Percentiles rank a stretch among this genome's conserved stretches.
These are phyloP conservation scores for Cebus imitator DNA, from an alignment of 2,113 vertebrate species.

Conservation along the genomic window DNA sequence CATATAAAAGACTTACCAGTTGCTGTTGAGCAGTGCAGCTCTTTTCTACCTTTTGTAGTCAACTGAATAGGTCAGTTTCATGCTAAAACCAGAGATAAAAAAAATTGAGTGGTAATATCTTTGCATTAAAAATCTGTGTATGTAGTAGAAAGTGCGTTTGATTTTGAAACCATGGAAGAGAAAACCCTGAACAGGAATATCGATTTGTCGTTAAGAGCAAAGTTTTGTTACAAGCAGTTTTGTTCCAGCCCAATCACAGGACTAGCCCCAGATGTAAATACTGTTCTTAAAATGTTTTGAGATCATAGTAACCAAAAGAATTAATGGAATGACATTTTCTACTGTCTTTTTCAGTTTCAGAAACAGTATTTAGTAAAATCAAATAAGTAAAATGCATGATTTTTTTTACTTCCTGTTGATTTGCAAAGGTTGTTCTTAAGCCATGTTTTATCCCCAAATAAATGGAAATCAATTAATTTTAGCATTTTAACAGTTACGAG, in stretches of 20 bases:
- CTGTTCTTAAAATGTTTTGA: conserved; percentile 29
- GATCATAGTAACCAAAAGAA: conserved; percentile 28
- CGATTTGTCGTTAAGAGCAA: background rate
- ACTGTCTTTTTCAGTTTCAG: background rate
- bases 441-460: background rate
- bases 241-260: background rate
- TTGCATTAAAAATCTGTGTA: background rate
- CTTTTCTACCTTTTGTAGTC: too few species aligned
- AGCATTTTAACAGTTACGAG: conserved; percentile 29
- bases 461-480: background rate
- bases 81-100: too few species aligned
- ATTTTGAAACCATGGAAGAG: conserved; percentile 19
- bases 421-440: background rate
- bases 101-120: too few species aligned
- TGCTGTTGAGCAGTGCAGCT: too few species aligned
- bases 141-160: background rate
- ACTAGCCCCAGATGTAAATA: background rate
- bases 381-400: background rate
- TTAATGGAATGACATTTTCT: conserved; percentile 19
- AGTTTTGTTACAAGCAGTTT: background rate
- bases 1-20: too few species aligned
- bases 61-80: too few species aligned
- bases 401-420: too few species aligned
- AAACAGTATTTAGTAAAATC: conserved; percentile 1
- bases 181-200: background rate